Conservation (phyloP, 2,113 vertebrate species). For the Phyllopteryx taeniolatus region DNA sequence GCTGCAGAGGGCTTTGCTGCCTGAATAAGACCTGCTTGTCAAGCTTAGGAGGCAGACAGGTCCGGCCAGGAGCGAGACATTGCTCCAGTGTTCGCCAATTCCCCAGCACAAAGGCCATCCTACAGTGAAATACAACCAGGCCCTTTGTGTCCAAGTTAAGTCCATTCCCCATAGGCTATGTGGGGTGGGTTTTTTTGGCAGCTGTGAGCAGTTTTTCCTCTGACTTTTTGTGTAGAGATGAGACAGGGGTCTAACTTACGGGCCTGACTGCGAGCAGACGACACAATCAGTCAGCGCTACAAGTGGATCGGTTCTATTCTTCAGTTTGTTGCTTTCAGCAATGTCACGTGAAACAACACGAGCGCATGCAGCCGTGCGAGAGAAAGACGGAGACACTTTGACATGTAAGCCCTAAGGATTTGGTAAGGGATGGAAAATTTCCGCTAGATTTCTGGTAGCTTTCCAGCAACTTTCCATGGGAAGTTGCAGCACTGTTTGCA, state of each 20-base stretch:
- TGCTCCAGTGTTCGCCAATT: conserved; percentile 52
- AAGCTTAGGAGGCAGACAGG: conserved; percentile 56
- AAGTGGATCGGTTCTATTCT: conserved; percentile 8
- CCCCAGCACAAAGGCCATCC: conserved; percentile 60
- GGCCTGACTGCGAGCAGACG: conserved; percentile 25
- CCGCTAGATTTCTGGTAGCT: not conserved
- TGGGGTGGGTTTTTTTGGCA: conserved; percentile 52
- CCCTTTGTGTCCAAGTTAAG: conserved; percentile 60
- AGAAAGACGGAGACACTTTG: not conserved
- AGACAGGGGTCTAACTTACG: conserved; percentile 48
- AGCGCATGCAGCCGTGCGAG: not conserved
- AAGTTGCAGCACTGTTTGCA: not conserved
- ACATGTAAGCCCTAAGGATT: not conserved
- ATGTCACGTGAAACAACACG: not conserved
- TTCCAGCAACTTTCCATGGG: not conserved
- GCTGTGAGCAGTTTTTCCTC: conserved; percentile 22
- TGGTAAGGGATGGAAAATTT: not conserved
- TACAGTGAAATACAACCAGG: conserved; percentile 69
- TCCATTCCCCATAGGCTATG: conserved; percentile 52
- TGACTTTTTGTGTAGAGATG: conserved; percentile 43
- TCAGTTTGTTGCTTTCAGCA: conserved; percentile 15
- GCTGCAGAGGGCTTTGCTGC: conserved; percentile 4
- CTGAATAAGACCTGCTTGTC: conserved; percentile 67
- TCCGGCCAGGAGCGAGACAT: conserved; percentile 52
- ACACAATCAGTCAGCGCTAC: conserved; percentile 20